phyloP scores from a whole-genome alignment of 1,140 invertebrate genomes.

The Drosophila nikananu region DNA sequence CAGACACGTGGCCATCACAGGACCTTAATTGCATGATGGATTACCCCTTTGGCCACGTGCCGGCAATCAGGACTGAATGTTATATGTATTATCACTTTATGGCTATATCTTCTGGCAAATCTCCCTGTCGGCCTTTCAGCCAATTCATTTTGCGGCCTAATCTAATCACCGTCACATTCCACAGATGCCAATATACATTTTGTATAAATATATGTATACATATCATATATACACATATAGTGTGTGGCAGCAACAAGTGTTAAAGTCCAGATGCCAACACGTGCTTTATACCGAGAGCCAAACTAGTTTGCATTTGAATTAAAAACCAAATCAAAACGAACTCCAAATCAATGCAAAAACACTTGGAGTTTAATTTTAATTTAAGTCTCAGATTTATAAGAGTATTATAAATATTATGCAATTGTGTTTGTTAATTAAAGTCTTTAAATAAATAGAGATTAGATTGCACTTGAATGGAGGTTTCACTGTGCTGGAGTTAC shows the following conservation, averaged over 20 bases:
- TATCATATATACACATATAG: not conserved
- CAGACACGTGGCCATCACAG: conserved; percentile 4
- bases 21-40: conserved; percentile 69
- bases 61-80: conserved; percentile 48
- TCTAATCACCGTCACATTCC: conserved; percentile 52
- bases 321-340: conserved; percentile 15
- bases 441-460: conserved; percentile 48
- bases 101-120: conserved; percentile 23
- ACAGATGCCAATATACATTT: conserved; percentile 42
- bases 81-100: conserved; percentile 24
- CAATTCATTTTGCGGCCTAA: conserved; percentile 40
- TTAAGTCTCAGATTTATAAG: conserved; percentile 41
- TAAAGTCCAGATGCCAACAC: conserved; percentile 58
- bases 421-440: conserved; percentile 48
- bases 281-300: conserved; percentile 31
- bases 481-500: conserved; percentile 9
- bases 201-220: conserved; percentile 8
- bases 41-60: conserved; percentile 59
- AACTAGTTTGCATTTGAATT: conserved; percentile 44
- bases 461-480: conserved; percentile 57
- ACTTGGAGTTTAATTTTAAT: conserved; percentile 35
- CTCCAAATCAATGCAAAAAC: conserved; percentile 11
- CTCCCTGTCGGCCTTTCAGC: conserved; percentile 11
- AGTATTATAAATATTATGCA: not conserved
- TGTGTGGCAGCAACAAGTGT: conserved; percentile 53